Percentiles rank a stretch among this genome's conserved stretches.
Evolutionary conservation across 2,113 vertebrate species (phyloP).

Genomic region (Malurus cyaneus): DNA sequence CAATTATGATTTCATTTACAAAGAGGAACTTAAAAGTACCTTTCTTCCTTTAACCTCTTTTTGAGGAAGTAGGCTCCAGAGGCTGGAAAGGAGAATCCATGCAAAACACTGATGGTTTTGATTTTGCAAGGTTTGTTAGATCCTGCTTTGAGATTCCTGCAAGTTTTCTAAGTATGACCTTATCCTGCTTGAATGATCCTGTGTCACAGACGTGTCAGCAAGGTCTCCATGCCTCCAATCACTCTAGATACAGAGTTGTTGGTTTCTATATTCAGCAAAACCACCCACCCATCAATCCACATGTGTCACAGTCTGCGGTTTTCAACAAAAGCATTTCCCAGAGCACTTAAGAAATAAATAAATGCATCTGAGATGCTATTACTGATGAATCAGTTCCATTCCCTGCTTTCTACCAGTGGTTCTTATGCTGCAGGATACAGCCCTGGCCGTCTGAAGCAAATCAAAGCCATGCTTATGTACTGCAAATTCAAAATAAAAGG

Average conservation of each 20-base stretch:
- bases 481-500: neutral
- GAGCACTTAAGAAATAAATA: neutral
- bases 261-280: neutral
- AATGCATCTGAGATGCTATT: neutral
- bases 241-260: neutral
- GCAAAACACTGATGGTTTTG: neutral
- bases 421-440: neutral
- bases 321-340: conserved; percentile 4
- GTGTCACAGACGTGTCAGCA: neutral
- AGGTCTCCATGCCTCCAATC: neutral
- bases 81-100: neutral
- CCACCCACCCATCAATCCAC: neutral
- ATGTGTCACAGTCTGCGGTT: neutral
- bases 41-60: conserved; percentile 18
- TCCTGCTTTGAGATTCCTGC: neutral
- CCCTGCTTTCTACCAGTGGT: neutral
- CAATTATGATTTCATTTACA: conserved; percentile 28
- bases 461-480: neutral
- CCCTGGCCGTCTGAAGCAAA: neutral
- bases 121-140: neutral
- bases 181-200: neutral
- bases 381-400: neutral
- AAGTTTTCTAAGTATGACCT: neutral
- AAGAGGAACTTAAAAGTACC: conserved; percentile 35
- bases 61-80: neutral